Evolutionary conservation across 2,797 vertebrate species (phyloP), one percentile per base, ranked within the genome.

Genomic region (Fistularia tabacaria): DNA sequence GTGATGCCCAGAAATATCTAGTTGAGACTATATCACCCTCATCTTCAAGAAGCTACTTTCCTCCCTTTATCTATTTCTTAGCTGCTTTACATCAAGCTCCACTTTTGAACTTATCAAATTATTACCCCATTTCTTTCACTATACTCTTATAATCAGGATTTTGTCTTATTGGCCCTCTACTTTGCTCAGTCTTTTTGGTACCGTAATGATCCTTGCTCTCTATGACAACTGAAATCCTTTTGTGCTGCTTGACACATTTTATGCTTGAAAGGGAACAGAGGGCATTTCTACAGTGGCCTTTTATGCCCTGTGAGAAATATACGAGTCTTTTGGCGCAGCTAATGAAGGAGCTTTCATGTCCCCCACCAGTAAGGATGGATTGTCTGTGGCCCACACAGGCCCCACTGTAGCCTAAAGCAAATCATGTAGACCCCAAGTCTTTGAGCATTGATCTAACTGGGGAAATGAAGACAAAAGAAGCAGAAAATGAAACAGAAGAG

Each of bases 291-390:
- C 86, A 88, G 85, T 88, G 87, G 79, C 74, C 86, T 81, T 86
- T 87, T 83, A 85, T 89, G 80, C 84, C 85, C 85, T 83, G 77
- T 74, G 84, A 84, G 83, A 85, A 87, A 86, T 87, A 85, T 87
- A 85, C 63, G 81, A 86, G 85, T 80, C 82, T 85, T 83, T 86
- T 73, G 84, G 80, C 38, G 57, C 59, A 8, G 77, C 79, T 87
- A 87, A 85, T 87, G 85, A 88, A 86, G 75, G 78, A 69, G 64
- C 82, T 87, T 88, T 86, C 85, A 88, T 87, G 84, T 80, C 64
- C 63, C 57, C 59, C 72, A 81, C 68, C 75, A 81, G 82, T 72
- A 57, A 83, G 78, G 75, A 79, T 73, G 79, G 72, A 82, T 80
- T 85, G 80, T 85, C 77, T 73, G 76, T 52, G 74, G 68, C 57